phyloP scores from a whole-genome alignment of 2,797 vertebrate species.

The Poeciliopsis turneri region DNA sequence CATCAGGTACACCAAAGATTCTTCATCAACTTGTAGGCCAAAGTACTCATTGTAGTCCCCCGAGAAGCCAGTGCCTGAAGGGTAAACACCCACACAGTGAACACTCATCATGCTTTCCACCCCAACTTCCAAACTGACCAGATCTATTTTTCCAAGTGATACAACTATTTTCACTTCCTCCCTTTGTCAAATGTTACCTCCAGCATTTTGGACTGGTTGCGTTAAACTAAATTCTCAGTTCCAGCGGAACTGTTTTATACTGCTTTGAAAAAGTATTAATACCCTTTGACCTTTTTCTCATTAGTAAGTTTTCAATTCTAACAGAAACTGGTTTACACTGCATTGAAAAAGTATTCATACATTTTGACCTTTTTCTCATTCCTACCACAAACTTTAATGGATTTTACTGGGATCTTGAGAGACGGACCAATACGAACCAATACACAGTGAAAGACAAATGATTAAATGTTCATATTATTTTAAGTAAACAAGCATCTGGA shows the following conservation, averaged over 20 bases:
- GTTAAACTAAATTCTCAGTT: not conserved
- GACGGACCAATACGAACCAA: not conserved
- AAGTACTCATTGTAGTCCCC: constrained; percentile 97
- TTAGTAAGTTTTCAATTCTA: not conserved
- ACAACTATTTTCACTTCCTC: constrained; percentile 13
- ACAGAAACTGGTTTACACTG: no score
- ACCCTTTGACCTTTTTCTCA: not conserved
- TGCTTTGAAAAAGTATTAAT: not conserved
- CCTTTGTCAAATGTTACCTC: constrained; percentile 17
- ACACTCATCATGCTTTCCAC: constrained; percentile 25
- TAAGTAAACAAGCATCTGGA: not conserved
- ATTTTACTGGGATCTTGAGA: not conserved
- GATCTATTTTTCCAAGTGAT: constrained; percentile 1
- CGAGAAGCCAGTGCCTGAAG: constrained; percentile 86
- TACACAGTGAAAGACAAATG: not conserved
- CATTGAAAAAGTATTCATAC: not conserved
- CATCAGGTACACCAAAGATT: constrained; percentile 93
- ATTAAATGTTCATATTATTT: not conserved
- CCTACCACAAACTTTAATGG: not conserved
- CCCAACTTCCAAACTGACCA: constrained; percentile 53
- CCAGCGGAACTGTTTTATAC: not conserved
- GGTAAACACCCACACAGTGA: constrained; percentile 61
- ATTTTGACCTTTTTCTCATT: not conserved
- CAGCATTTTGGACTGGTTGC: not conserved
- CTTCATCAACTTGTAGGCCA: constrained; percentile 96